These are phyloP conservation scores for Holacanthella duospinosa DNA, from an alignment of 2,888 invertebrate species.

Conservation along the genomic window DNA sequence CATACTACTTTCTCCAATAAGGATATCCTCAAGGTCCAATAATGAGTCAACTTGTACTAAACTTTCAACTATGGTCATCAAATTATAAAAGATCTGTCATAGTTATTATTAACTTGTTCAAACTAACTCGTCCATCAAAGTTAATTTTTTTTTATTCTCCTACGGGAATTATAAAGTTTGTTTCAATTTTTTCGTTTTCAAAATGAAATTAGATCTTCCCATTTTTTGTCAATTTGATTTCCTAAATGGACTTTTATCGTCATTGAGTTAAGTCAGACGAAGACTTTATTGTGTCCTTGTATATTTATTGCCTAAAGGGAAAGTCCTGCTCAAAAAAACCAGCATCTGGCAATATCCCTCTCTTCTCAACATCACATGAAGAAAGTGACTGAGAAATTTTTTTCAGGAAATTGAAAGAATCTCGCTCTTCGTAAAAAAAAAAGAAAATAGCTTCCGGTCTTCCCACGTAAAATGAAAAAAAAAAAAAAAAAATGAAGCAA, in stretches of 20 bases:
- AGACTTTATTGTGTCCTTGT: not conserved
- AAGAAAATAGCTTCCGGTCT: not conserved
- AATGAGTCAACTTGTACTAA: too few relatives aligned
- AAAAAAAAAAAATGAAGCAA: not conserved
- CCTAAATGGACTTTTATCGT: conserved; percentile 4
- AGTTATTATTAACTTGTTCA: too few relatives aligned
- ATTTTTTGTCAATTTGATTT: conserved; percentile 5
- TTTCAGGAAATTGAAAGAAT: not conserved
- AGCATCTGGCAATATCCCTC: not conserved
- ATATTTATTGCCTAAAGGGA: not conserved
- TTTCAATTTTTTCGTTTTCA: not conserved
- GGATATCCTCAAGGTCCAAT: too few relatives aligned
- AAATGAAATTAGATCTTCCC: conserved; percentile 3
- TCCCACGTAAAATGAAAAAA: not conserved
- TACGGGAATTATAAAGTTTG: not conserved
- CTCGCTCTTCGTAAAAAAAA: not conserved
- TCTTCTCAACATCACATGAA: not conserved
- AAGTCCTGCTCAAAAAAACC: not conserved
- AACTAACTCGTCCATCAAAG: not conserved
- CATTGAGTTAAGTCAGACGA: conserved; percentile 1
- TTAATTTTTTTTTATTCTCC: not conserved
- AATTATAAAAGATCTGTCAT: too few relatives aligned
- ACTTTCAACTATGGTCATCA: too few relatives aligned
- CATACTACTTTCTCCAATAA: too few relatives aligned
- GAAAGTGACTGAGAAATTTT: not conserved